Conservation (phyloP, 2,888 invertebrate genomes). For the Acrobasis consociella region DNA sequence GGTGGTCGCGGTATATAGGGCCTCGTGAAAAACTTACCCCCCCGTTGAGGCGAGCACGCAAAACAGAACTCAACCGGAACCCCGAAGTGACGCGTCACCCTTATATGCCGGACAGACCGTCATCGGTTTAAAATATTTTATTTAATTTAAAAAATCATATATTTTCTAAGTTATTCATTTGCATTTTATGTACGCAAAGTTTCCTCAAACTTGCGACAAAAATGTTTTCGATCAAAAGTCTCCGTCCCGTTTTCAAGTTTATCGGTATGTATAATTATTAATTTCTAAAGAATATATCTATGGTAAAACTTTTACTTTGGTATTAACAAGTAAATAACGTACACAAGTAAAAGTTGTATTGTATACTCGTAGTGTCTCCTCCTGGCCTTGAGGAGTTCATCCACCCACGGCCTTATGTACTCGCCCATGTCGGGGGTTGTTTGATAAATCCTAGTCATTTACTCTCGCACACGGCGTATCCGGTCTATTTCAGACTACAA, state of each 20-base stretch:
- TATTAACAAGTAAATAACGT: not conserved
- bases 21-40: conserved; percentile 83
- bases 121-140: not conserved
- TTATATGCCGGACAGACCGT: conserved; percentile 59
- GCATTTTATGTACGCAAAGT: not conserved
- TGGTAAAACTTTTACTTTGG: not conserved
- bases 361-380: conserved; percentile 6
- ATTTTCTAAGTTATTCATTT: not conserved
- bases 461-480: conserved; percentile 1
- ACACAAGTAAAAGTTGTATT: not conserved
- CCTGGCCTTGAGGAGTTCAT: conserved; percentile 34
- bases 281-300: not conserved
- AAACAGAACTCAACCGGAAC: conserved; percentile 79
- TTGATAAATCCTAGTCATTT: conserved; percentile 12
- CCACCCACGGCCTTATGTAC: conserved; percentile 32
- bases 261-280: not conserved
- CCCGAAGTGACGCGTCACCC: conserved; percentile 62
- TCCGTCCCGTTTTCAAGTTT: not conserved
- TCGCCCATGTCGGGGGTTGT: conserved; percentile 24
- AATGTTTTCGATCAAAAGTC: not conserved
- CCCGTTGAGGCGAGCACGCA: conserved; percentile 77
- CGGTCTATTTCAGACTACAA: conserved; percentile 5
- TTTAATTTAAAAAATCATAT: not conserved
- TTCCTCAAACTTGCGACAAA: not conserved
- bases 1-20: conserved; percentile 83